These are phyloP conservation scores for Mirounga angustirostris DNA, from an alignment of 2,113 vertebrate genomes.

Conservation along the genomic window DNA sequence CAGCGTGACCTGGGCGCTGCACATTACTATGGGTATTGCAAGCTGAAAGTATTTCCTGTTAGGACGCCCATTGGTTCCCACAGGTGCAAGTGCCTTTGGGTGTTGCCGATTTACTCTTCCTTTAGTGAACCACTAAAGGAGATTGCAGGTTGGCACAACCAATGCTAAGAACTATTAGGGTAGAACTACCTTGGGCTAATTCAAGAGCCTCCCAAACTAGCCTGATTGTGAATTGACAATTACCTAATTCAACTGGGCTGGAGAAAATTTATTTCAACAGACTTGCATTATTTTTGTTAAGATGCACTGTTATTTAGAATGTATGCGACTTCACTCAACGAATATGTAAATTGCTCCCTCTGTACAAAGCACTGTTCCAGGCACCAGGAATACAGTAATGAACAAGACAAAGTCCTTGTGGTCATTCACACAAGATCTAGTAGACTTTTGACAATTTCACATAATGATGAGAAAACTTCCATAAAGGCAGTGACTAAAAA, in stretches of 20 bases:
- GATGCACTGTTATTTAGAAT: background rate
- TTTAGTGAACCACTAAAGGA: constrained; percentile 44
- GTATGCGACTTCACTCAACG: constrained; percentile 20
- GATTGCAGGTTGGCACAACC: background rate
- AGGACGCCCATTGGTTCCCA: constrained; percentile 72
- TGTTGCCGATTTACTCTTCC: constrained; percentile 46
- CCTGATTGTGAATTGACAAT: background rate
- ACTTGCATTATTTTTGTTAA: constrained; percentile 40
- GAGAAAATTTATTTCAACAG: constrained; percentile 7
- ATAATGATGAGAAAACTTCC: constrained; percentile 1
- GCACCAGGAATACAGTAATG: background rate
- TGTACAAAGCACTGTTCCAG: background rate
- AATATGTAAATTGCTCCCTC: constrained; percentile 13
- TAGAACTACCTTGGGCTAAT: constrained; percentile 32
- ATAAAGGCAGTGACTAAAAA: background rate
- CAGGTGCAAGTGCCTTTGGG: constrained; percentile 77
- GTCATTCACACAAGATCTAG: background rate
- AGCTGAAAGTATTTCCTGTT: constrained; percentile 79
- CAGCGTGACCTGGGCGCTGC: constrained; percentile 34
- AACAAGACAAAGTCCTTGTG: constrained; percentile 26
- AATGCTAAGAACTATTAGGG: background rate
- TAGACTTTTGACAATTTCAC: background rate
- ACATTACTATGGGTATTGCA: constrained; percentile 56
- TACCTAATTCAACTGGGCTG: constrained; percentile 14
- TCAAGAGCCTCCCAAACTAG: background rate